Conservation (phyloP, 1,140 invertebrate species). For the Drosophila ironensis region DNA sequence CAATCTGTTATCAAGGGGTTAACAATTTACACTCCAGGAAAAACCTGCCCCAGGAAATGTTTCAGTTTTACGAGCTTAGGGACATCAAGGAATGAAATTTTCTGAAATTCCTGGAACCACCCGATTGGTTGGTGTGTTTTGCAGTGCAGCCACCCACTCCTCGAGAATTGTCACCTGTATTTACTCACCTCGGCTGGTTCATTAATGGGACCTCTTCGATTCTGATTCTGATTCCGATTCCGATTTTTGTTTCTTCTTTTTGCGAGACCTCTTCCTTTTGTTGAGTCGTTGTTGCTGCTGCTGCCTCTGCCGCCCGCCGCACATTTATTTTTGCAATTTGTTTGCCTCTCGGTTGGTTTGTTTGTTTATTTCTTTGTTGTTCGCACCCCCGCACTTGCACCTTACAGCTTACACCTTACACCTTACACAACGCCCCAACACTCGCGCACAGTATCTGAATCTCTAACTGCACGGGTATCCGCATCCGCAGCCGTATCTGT, state of each 20-base stretch:
- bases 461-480: not conserved
- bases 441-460: constrained; percentile 26
- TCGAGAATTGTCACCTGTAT: constrained; percentile 20
- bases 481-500: constrained; percentile 1
- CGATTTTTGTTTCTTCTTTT: constrained; percentile 53
- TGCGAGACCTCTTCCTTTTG: constrained; percentile 55
- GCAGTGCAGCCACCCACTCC: constrained; percentile 39
- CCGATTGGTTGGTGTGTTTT: too few relatives aligned
- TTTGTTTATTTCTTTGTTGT: constrained; percentile 12
- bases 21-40: not conserved
- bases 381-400: constrained; percentile 1
- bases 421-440: too few relatives aligned
- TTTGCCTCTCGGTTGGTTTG: constrained; percentile 31
- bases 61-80: too few relatives aligned
- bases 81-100: too few relatives aligned
- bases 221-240: constrained; percentile 17
- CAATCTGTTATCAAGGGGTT: constrained; percentile 23
- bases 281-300: constrained; percentile 45
- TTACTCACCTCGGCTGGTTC: constrained; percentile 49
- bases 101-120: too few relatives aligned
- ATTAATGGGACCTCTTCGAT: constrained; percentile 47
- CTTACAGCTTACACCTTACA: constrained; percentile 15
- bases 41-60: too few relatives aligned
- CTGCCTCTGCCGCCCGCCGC: constrained; percentile 44
- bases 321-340: constrained; percentile 63